phyloP scores from a whole-genome alignment of 2,113 vertebrate species.

The Crotalus horridus region DNA sequence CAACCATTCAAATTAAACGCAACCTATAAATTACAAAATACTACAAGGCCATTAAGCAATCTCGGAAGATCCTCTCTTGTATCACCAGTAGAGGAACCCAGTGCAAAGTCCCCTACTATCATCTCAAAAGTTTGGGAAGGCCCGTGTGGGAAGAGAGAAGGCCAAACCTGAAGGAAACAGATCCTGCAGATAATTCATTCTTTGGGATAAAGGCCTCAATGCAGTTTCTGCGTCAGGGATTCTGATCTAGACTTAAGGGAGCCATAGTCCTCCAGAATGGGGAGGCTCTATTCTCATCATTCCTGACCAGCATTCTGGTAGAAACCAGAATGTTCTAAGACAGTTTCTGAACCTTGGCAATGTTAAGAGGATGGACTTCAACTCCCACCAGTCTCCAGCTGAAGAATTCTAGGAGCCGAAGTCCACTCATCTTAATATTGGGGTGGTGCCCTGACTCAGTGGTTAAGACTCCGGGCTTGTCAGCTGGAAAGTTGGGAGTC shows the following conservation, averaged over 20 bases:
- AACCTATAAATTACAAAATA: background rate
- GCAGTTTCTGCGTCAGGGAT: background rate
- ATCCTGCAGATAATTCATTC: background rate
- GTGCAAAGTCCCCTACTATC: background rate
- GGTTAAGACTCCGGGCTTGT: background rate
- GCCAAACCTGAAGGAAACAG: background rate
- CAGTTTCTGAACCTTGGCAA: background rate
- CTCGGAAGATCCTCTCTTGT: background rate
- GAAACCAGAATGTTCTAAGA: background rate
- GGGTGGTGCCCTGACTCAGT: background rate
- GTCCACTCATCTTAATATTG: background rate
- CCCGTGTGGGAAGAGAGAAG: background rate
- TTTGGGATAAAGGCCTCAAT: background rate
- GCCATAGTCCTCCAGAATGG: background rate
- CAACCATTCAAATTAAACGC: background rate
- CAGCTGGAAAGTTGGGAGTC: background rate
- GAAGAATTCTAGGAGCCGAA: background rate
- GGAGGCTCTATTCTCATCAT: background rate
- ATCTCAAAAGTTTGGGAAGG: background rate
- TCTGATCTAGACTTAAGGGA: background rate
- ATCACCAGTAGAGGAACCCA: background rate
- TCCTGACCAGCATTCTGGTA: background rate
- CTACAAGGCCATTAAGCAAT: background rate
- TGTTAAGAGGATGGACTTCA: background rate
- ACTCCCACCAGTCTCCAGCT: background rate